Conservation (phyloP, 2,797 vertebrate species). For the Tinamus major region DNA sequence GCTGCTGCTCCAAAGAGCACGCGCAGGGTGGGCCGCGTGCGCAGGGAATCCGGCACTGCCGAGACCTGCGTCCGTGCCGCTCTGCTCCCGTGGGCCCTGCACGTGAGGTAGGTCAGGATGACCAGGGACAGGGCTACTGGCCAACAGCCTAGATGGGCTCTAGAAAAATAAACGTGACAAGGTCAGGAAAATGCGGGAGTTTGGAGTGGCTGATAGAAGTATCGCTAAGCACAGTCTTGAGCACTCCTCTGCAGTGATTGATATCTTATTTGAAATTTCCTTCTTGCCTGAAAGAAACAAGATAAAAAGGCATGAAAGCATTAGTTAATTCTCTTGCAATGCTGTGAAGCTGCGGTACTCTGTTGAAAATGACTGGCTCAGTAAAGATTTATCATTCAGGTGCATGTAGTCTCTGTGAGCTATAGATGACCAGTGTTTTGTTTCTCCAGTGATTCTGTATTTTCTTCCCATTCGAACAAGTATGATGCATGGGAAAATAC, state of each 20-base stretch:
- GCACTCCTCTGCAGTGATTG: conserved; percentile 1
- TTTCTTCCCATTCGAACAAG: conserved; percentile 7
- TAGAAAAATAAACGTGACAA: not conserved
- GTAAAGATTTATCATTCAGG: conserved; percentile 12
- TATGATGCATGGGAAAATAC: not conserved
- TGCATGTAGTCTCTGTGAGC: not conserved
- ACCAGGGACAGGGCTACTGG: not conserved
- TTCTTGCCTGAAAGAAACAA: not conserved
- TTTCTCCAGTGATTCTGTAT: not conserved
- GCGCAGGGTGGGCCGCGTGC: not conserved
- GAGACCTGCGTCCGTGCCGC: not conserved
- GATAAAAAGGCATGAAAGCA: not conserved
- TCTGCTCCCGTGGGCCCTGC: rapidly evolving
- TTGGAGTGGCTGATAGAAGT: conserved; percentile 5
- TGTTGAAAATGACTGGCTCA: not conserved
- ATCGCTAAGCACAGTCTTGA: not conserved
- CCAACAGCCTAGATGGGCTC: not conserved
- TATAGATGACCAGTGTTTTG: not conserved
- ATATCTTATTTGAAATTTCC: conserved; percentile 44
- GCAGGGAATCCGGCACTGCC: not conserved
- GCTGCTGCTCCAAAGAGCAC: not conserved
- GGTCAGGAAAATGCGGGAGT: not conserved
- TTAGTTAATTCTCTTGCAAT: conserved; percentile 27
- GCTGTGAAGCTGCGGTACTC: not conserved
- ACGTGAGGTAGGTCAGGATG: not conserved